Percentiles rank a stretch among this genome's conserved stretches.
Evolutionary conservation across 2,797 vertebrate genomes (phyloP).

Genomic region (Ceyx erithaca): DNA sequence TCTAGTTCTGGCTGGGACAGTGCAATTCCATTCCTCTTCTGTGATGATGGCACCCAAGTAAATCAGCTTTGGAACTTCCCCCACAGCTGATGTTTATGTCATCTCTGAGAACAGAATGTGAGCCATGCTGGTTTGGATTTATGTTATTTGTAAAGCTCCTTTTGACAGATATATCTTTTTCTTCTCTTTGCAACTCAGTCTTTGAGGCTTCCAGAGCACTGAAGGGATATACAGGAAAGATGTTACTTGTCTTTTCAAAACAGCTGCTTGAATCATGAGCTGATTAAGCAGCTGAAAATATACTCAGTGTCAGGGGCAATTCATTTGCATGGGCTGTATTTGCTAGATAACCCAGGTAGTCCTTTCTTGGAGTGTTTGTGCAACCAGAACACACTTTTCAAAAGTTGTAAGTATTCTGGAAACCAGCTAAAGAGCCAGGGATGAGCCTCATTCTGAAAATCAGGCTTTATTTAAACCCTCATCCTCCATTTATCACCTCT

Average conservation of each 20-base stretch:
- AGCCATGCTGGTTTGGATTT: not conserved
- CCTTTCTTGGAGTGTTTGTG: not conserved
- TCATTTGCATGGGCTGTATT: not conserved
- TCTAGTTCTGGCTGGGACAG: not conserved
- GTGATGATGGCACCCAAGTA: not conserved
- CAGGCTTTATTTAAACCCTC: not conserved
- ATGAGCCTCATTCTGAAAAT: not conserved
- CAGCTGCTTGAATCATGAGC: not conserved
- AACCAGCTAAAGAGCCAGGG: not conserved
- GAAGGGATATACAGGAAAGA: not conserved
- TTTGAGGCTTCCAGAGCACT: not conserved
- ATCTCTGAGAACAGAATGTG: not conserved
- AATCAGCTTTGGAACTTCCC: not conserved
- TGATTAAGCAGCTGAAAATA: slow-evolving; percentile 39
- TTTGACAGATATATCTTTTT: not conserved
- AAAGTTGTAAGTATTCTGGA: not conserved
- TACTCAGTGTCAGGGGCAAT: not conserved
- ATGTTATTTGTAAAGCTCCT: not conserved
- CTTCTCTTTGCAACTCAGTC: not conserved
- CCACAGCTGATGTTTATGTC: not conserved
- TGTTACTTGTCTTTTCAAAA: not conserved
- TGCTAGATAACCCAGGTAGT: not conserved
- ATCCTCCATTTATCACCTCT: not conserved
- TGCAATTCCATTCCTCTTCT: not conserved
- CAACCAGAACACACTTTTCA: not conserved